Evolutionary conservation across 2,797 vertebrate species (phyloP).

Genomic region (Ateles fusciceps): DNA sequence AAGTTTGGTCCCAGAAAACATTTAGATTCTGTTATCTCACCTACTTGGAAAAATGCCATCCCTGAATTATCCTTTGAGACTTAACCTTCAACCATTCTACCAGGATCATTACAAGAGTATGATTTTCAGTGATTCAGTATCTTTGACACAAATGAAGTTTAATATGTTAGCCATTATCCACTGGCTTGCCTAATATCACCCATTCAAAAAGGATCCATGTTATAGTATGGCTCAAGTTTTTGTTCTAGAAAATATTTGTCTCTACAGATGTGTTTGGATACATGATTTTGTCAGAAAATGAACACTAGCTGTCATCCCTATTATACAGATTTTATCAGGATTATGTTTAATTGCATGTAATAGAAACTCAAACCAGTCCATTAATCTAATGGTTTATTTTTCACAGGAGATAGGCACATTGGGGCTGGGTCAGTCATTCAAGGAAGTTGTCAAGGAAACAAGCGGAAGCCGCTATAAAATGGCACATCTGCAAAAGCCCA

Average conservation of each 20-base stretch:
- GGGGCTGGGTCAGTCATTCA: not conserved
- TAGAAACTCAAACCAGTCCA: not conserved
- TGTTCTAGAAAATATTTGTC: conserved; percentile 12
- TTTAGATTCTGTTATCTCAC: conserved; percentile 39
- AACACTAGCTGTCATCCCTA: not conserved
- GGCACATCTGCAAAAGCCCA: not conserved
- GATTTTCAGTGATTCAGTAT: not conserved
- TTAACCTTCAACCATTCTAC: conserved; percentile 5
- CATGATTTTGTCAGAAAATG: conserved; percentile 44
- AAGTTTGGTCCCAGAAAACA: conserved; percentile 14
- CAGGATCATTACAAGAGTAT: conserved; percentile 42
- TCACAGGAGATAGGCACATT: not conserved
- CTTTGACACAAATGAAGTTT: conserved; percentile 29
- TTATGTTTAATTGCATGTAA: not conserved
- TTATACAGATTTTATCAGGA: not conserved
- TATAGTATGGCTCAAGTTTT: not conserved
- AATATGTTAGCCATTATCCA: conserved; percentile 29
- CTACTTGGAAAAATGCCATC: conserved; percentile 37
- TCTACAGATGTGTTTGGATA: conserved; percentile 36
- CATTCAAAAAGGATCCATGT: conserved; percentile 1
- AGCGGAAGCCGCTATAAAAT: not conserved
- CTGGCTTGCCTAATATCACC: not conserved
- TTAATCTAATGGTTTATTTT: not conserved
- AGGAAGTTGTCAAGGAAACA: not conserved
- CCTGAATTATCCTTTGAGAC: conserved; percentile 48